phyloP scores from a whole-genome alignment of 1,140 invertebrate species.

The Drosophila repletoides region DNA sequence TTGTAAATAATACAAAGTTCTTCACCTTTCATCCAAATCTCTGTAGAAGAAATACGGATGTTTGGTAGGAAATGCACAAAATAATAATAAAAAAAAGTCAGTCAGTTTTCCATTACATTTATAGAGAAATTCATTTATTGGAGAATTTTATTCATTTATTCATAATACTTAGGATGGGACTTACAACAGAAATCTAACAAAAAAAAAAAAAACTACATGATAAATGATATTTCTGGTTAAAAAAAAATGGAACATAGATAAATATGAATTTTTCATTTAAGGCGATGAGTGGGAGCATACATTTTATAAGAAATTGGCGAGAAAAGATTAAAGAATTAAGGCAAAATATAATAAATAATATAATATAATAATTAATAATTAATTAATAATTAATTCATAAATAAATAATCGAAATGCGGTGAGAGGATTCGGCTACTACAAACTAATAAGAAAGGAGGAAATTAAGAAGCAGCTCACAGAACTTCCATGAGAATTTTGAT shows the following conservation, averaged over 20 bases:
- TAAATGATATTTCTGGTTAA: background rate
- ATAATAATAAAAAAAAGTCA: background rate
- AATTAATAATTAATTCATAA: background rate
- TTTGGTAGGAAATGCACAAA: too few relatives aligned
- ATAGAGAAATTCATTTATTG: slow-evolving; percentile 26
- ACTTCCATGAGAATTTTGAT: background rate
- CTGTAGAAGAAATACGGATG: too few relatives aligned
- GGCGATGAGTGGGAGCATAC: too few relatives aligned
- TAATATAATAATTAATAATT: slow-evolving; percentile 1
- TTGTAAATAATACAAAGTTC: too few relatives aligned
- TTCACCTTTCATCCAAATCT: too few relatives aligned
- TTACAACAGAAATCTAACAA: background rate
- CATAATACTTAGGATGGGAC: slow-evolving; percentile 16
- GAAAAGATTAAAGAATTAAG: slow-evolving; percentile 1
- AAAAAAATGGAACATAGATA: background rate
- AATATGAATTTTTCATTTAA: too few relatives aligned
- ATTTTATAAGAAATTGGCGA: too few relatives aligned
- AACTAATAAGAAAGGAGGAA: slow-evolving; percentile 10
- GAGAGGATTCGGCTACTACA: slow-evolving; percentile 4
- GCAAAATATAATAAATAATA: background rate
- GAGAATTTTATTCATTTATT: slow-evolving; percentile 23
- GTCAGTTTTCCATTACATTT: background rate
- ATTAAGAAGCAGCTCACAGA: background rate
- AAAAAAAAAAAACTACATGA: background rate
- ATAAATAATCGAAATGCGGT: background rate